Percentiles rank a stretch among this genome's conserved stretches.
Conservation (phyloP, 53 echinoderm and acorn worm genomes). For the Luidia sarsii region DNA sequence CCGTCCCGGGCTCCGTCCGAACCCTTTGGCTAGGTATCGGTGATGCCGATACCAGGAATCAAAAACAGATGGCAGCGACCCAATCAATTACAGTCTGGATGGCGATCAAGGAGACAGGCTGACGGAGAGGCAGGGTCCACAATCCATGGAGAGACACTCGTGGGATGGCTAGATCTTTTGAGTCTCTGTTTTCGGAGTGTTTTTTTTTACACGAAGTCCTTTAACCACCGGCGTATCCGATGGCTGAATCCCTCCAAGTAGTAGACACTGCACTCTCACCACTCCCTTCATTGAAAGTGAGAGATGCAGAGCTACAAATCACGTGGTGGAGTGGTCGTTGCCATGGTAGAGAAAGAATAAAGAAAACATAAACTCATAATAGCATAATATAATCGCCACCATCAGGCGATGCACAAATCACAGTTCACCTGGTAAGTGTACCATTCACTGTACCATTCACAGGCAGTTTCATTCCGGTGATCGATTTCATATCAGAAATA, state of each 20-base stretch:
- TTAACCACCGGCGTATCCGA: neutral
- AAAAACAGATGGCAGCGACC: slow-evolving; percentile 43
- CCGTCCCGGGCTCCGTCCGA: too few species aligned
- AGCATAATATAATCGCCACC: too few species aligned
- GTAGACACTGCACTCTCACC: neutral
- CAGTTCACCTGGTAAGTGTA: too few species aligned
- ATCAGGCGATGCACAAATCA: too few species aligned
- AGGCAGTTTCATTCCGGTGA: too few species aligned
- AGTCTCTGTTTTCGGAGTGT: too few species aligned
- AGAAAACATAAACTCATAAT: too few species aligned
- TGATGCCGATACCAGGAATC: too few species aligned
- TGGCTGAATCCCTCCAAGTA: slow-evolving; percentile 6
- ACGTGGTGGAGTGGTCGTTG: slow-evolving; percentile 25
- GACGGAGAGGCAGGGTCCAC: slow-evolving; percentile 5
- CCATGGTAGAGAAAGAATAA: slow-evolving; percentile 34
- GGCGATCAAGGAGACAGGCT: slow-evolving; percentile 39
- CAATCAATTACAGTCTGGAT: slow-evolving; percentile 25
- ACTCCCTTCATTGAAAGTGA: slow-evolving; percentile 9
- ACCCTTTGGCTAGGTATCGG: too few species aligned
- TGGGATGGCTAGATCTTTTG: slow-evolving; percentile 8
- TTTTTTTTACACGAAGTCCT: neutral
- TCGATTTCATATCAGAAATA: too few species aligned
- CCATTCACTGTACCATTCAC: too few species aligned
- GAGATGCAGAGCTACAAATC: neutral
- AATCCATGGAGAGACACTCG: slow-evolving; percentile 1